Evolutionary conservation across 2,797 vertebrate species (phyloP), one percentile per base, ranked within the genome.

Genomic region (Danionella dracula): DNA sequence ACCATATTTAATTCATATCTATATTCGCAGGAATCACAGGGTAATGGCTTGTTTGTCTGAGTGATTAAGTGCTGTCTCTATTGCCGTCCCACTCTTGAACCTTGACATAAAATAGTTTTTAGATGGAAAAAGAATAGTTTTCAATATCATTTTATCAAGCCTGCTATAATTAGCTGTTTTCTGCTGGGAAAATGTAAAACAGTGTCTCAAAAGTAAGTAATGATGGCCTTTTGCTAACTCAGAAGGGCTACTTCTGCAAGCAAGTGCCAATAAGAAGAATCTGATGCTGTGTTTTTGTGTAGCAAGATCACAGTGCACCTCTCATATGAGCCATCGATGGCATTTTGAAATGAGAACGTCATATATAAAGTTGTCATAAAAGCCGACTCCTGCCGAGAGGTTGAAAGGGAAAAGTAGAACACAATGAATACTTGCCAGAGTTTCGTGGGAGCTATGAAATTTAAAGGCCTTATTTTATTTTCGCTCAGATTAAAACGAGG

Each of bases 291-390:
- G 79, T 86, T 88, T 93, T 90, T 84, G 81, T 88, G 89, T 90
- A 87, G 83, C 76, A 72, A 85, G 86, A 89, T 90, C 87, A 88
- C 85, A 85, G 79, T 65, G 84, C 84, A 85, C 87, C 78, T 75
- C 87, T 92, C 90, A 90, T 92, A 88, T 89, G 84, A 92, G 91
- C 88, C 87, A 85, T 92, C 83, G 78, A 83, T 88, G 88, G 86
- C 89, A 85, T 90, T 93, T 90, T 87, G 86, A 91, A 91, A 91
- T 79, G 84, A 87, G 87, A 87, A 77, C 79, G 81, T 92, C 88
- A 79, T 91, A 87, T 88, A 89, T 91, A 91, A 91, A 91, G 89
- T 90, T 89, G 89, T 91, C 90, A 89, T 77, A 76, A 76, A 77
- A 72, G 76, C 76, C 82, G 78, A 85, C 89, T 90, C 90, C 90